Evolutionary conservation across 1,140 invertebrate genomes (phyloP), one percentile per base, ranked within the genome.

Genomic region (Sycobia sp.): DNA sequence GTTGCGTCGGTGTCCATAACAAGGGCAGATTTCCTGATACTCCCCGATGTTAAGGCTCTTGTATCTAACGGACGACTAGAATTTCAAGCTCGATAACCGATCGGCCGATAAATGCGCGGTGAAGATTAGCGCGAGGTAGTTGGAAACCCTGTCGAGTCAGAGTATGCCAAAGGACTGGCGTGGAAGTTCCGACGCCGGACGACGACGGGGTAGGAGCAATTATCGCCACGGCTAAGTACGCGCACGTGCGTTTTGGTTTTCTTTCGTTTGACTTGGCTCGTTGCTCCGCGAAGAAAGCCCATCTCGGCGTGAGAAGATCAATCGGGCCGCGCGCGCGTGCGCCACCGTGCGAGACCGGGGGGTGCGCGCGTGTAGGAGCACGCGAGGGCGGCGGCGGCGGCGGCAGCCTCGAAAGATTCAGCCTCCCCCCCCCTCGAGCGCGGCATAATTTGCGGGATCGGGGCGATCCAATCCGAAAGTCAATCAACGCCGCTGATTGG

Each of bases 401-500:
- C n/a, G n/a, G n/a, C n/a, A n/a, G n/a, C n/a, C n/a, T n/a, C n/a
- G n/a, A n/a, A n/a, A n/a, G n/a, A n/a, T n/a, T n/a, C n/a, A n/a
- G n/a, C n/a, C n/a, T n/a, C n/a, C 39, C 9, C 39, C 7, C 11
- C 18, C 2, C 44, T 14, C 44, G 46, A 43, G 38, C 34, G 29
- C 47, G 25, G 0, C 10, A 10, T 34, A 32, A 57, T 57, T 50
- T 41, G 54, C 36, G 44, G 32, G 16, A 50, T 56, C 43, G 9
- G 27, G 27, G 11, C 16, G 36, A 50, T 58, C 39, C 62, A 51
- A 58, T 53, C 55, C 20, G 34, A 65, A 59, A 65, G 62, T 65
- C 56, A 65, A 59, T 59, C 62, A 54, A 32, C 16, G 22, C 25
- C 44, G 41, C 36, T 50, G 61, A 63, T 63, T 63, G 61, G 53